Conservation (phyloP, 2,888 invertebrate genomes). For the Ophion ventricosus region DNA sequence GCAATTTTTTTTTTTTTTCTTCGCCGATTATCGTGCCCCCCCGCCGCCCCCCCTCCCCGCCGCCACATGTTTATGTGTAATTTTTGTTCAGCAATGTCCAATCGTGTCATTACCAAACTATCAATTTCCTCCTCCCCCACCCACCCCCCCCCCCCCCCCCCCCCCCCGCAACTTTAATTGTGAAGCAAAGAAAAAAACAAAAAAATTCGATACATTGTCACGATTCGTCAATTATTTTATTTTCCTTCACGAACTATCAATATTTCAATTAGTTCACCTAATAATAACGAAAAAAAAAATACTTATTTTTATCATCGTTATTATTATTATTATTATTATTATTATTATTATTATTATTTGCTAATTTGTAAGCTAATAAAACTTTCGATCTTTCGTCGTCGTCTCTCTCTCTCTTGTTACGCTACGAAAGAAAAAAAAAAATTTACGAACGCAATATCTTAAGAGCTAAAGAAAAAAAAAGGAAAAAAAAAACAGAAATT, state of each 20-base stretch:
- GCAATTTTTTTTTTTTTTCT: slow-evolving; percentile 19
- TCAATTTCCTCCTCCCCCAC: slow-evolving; percentile 14
- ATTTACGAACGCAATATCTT: slow-evolving; percentile 21
- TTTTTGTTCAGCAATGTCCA: slow-evolving; percentile 37
- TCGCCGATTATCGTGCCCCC: no score
- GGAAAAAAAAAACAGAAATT: no score
- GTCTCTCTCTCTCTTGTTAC: not conserved
- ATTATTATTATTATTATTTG: slow-evolving; percentile 17
- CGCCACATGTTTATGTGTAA: slow-evolving; percentile 30
- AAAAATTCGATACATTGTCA: slow-evolving; percentile 30
- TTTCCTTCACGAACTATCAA: slow-evolving; percentile 33
- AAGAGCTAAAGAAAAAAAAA: slow-evolving; percentile 42
- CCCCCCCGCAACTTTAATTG: no score
- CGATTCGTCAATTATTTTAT: slow-evolving; percentile 35
- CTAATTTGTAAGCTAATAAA: slow-evolving; percentile 38
- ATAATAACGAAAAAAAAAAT: slow-evolving; percentile 48
- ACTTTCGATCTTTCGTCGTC: slow-evolving; percentile 25
- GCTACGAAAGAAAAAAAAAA: not conserved
- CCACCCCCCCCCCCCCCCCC: no score
- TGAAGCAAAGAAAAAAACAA: slow-evolving; percentile 25
- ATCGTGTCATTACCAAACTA: slow-evolving; percentile 44
- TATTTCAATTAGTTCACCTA: slow-evolving; percentile 53
- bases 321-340: slow-evolving; percentile 17
- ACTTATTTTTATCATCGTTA: not conserved
- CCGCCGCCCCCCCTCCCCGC: no score